Evolutionary conservation across 2,797 vertebrate genomes (phyloP).

Genomic region (Sebastiscus albofasciatus): DNA sequence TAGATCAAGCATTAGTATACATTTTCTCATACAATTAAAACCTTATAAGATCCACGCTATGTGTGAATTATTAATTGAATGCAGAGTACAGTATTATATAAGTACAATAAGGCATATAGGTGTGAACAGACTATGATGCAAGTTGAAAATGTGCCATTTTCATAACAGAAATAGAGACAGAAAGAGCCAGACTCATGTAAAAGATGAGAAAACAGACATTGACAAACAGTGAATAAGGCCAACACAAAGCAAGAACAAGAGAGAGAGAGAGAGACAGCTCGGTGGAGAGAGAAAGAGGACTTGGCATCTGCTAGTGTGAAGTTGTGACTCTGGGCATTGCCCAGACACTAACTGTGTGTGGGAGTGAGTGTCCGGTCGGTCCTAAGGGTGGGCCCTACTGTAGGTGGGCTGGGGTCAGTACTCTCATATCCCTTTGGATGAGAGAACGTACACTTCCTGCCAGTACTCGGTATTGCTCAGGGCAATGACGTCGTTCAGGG

Average conservation of each 20-base stretch:
- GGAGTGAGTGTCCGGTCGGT: not conserved
- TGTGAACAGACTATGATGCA: not conserved
- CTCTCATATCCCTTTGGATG: slow-evolving; percentile 19
- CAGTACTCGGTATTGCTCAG: slow-evolving; percentile 10
- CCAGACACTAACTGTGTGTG: slow-evolving; percentile 17
- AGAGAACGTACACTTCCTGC: not conserved
- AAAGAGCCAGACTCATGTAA: not conserved
- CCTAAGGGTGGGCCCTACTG: not conserved
- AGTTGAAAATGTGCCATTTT: not conserved
- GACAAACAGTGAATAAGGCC: too few relatives aligned
- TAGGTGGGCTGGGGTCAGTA: slow-evolving; percentile 11
- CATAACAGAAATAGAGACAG: not conserved
- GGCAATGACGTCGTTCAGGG: not conserved
- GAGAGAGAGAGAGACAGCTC: too few relatives aligned
- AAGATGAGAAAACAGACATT: not conserved
- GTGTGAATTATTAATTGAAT: not conserved
- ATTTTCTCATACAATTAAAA: not conserved
- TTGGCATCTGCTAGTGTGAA: not conserved
- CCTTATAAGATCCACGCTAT: not conserved
- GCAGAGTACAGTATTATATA: not conserved
- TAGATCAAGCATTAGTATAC: not conserved
- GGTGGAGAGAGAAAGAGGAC: too few relatives aligned
- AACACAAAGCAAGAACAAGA: too few relatives aligned
- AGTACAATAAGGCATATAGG: not conserved
- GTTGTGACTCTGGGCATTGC: slow-evolving; percentile 8